phyloP scores from a whole-genome alignment of 2,888 invertebrate species.

The Parelbella ahira region DNA sequence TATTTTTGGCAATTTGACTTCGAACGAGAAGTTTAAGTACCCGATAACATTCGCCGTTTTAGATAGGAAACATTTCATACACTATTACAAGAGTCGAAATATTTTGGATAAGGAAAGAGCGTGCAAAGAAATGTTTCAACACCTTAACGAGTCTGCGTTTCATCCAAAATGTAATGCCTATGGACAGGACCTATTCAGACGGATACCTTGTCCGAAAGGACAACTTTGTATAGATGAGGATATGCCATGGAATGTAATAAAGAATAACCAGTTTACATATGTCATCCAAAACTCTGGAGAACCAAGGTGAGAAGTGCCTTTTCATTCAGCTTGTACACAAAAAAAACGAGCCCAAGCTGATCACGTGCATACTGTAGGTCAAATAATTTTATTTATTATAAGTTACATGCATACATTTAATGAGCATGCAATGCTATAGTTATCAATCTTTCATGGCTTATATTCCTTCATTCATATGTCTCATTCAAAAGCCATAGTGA shows the following conservation, averaged over 20 bases:
- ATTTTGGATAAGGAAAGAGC: slow-evolving; percentile 84
- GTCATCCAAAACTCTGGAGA: slow-evolving; percentile 93
- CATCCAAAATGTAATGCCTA: slow-evolving; percentile 90
- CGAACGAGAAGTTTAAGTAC: slow-evolving; percentile 82
- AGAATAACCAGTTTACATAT: slow-evolving; percentile 95
- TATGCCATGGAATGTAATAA: slow-evolving; percentile 90
- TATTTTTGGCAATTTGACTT: slow-evolving; percentile 97
- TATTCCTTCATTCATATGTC: too few relatives aligned
- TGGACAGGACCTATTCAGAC: slow-evolving; percentile 88
- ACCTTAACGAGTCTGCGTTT: slow-evolving; percentile 90
- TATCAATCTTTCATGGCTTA: too few relatives aligned
- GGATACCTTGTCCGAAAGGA: slow-evolving; percentile 90
- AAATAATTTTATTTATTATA: too few relatives aligned
- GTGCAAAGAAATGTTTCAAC: slow-evolving; percentile 92
- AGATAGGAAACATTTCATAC: slow-evolving; percentile 92
- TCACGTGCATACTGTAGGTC: too few relatives aligned
- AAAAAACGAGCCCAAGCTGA: too few relatives aligned
- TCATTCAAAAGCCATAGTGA: too few relatives aligned
- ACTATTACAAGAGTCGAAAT: slow-evolving; percentile 91
- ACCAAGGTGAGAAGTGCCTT: slow-evolving; percentile 91
- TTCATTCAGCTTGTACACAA: too few relatives aligned
- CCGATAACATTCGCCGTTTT: slow-evolving; percentile 93
- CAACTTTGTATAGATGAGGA: slow-evolving; percentile 93
- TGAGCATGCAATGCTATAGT: too few relatives aligned
- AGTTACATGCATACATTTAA: too few relatives aligned